Evolutionary conservation across 37 sponge, comb jelly and placozoan genomes (phyloP), one percentile per base, ranked within the genome.

Genomic region (Petrosia ficiformis): DNA sequence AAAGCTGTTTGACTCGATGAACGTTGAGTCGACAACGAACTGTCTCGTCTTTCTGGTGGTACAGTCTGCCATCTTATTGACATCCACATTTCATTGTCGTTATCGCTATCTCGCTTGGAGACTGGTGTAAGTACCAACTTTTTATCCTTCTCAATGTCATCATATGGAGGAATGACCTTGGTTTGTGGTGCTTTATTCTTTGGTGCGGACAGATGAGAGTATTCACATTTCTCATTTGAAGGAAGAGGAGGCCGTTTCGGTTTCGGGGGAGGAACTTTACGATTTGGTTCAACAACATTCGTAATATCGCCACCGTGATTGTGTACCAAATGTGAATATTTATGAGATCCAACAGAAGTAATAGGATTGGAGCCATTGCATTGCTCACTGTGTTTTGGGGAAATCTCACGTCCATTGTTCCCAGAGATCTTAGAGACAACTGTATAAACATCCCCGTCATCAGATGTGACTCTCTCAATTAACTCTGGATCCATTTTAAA

Each of bases 21-120:
- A n/a, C 63, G 63, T 5, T 61, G 63, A 26, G 5, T 11, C 14
- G 22, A 11, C 14, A 14, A 19, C 5, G 31, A 26, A 25, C 24
- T 39, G 26, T 41, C 44, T 14, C 30, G 2, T 34, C 24, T n/a
- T 33, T 76, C 22, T n/a, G n/a, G n/a, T n/a, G n/a, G n/a, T n/a
- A n/a, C n/a, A 24, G 77, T 63, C 2, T 48, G 56, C 74, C 57
- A 87, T 37, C 70, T 81, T 1, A 87, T 73, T 19, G 37, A 39
- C 35, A 71, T 73, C 87, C 81, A 77, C 78, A 80, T 71, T 37
- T 86, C 86, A 59, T 79, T 68, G 70, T 86, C 86, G 3, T 16
- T 24, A 19, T 59, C 68, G 42, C 76, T 80, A 66, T 44, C 24
- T 8, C 73, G 65, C 1, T 59, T 38, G 6, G 60, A 28, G 4